Conservation (phyloP, 2,888 invertebrate genomes). For the Drosophila flavopinicola region DNA sequence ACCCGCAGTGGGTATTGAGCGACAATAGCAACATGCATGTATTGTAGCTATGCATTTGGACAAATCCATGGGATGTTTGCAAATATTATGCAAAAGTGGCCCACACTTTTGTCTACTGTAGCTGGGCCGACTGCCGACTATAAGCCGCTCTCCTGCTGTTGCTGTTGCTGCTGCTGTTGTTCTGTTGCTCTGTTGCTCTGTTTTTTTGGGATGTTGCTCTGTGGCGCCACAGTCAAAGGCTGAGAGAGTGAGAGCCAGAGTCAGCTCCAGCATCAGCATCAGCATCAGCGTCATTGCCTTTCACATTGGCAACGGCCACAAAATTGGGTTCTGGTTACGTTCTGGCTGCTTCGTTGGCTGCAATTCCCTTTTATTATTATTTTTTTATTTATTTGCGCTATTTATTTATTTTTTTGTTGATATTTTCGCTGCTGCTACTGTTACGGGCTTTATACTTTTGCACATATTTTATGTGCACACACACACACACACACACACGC, state of each 20-base stretch:
- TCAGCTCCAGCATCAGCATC: too few relatives aligned
- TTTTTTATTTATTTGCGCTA: slow-evolving; percentile 8
- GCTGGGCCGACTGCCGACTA: slow-evolving; percentile 1
- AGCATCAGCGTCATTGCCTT: slow-evolving; percentile 35
- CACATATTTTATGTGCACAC: slow-evolving; percentile 50
- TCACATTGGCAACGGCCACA: slow-evolving; percentile 56
- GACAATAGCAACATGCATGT: slow-evolving; percentile 15
- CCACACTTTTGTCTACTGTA: slow-evolving; percentile 31
- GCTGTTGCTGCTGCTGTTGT: not conserved
- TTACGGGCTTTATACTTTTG: slow-evolving; percentile 39
- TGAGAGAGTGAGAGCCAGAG: too few relatives aligned
- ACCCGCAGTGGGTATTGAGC: slow-evolving; percentile 7
- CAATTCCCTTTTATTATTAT: slow-evolving; percentile 48
- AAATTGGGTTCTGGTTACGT: slow-evolving; percentile 65
- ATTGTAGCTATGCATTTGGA: slow-evolving; percentile 7
- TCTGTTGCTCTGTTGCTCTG: too few relatives aligned
- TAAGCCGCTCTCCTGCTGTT: slow-evolving; percentile 11
- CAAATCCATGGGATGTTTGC: slow-evolving; percentile 47
- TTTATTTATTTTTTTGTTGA: slow-evolving; percentile 24
- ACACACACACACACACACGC: slow-evolving; percentile 9
- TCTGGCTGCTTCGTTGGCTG: slow-evolving; percentile 27
- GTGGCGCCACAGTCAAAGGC: slow-evolving; percentile 29
- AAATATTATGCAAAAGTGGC: slow-evolving; percentile 59
- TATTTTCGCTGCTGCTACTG: slow-evolving; percentile 28
- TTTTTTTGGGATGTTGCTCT: slow-evolving; percentile 24